Evolutionary conservation across 1,140 invertebrate species (phyloP).

Genomic region (Sweltsa coloradensis): DNA sequence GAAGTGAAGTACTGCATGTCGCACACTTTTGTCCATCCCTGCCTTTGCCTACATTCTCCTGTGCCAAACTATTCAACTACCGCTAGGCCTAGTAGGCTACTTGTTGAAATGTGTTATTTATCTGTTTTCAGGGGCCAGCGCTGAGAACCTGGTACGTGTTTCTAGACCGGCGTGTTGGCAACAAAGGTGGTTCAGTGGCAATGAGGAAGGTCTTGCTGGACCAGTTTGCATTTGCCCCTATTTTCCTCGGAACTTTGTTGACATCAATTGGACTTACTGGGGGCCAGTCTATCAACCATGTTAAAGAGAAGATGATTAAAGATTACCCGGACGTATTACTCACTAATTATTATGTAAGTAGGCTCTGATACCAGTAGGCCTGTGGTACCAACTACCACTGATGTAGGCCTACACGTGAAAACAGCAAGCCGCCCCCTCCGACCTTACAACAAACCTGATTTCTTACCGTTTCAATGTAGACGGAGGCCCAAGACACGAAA

Average conservation of each 20-base stretch:
- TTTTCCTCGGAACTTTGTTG: slow-evolving; percentile 28
- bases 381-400: not conserved
- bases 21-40: no score
- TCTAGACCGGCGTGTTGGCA: slow-evolving; percentile 24
- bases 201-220: slow-evolving; percentile 29
- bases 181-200: slow-evolving; percentile 16
- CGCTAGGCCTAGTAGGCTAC: no score
- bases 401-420: no score
- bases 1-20: no score
- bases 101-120: no score
- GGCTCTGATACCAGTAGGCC: not conserved
- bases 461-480: no score
- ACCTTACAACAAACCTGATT: no score
- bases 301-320: slow-evolving; percentile 21
- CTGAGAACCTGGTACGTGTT: slow-evolving; percentile 27
- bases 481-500: no score
- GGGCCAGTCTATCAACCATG: slow-evolving; percentile 16
- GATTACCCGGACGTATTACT: slow-evolving; percentile 25
- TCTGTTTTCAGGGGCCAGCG: slow-evolving; percentile 26
- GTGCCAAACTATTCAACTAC: no score
- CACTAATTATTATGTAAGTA: slow-evolving; percentile 26
- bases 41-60: no score
- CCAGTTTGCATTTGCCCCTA: slow-evolving; percentile 30
- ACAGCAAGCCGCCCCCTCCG: no score
- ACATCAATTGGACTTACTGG: slow-evolving; percentile 22